Evolutionary conservation across 2,888 invertebrate species (phyloP).

Genomic region (Apamea epomidion): DNA sequence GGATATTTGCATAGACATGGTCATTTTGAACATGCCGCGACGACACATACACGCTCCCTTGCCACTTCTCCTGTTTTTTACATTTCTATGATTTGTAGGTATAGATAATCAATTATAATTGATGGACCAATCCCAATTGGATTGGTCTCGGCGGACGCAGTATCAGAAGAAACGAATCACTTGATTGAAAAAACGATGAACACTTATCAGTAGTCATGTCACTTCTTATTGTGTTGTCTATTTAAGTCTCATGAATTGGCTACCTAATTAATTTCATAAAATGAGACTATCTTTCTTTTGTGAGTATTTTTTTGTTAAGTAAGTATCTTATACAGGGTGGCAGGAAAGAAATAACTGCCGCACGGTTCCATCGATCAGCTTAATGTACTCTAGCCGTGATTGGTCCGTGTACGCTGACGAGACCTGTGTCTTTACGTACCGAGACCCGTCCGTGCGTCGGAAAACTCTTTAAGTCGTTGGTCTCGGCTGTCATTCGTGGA

Average conservation of each 20-base stretch:
- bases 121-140: not conserved
- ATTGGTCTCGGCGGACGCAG: conserved; percentile 12
- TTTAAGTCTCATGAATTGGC: conserved; percentile 12
- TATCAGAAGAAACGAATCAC: conserved; percentile 54
- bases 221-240: conserved; percentile 12
- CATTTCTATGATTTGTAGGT: not conserved
- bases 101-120: not conserved
- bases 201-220: not conserved
- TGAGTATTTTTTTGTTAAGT: conserved; percentile 35
- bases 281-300: conserved; percentile 50
- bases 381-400: too few relatives aligned
- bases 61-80: too few relatives aligned
- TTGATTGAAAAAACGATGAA: conserved; percentile 41
- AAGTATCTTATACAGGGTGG: not conserved
- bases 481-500: too few relatives aligned
- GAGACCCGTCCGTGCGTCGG: too few relatives aligned
- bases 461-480: too few relatives aligned
- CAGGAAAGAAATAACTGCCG: too few relatives aligned
- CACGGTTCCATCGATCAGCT: too few relatives aligned
- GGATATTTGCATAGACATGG: too few relatives aligned
- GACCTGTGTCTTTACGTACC: too few relatives aligned
- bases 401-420: too few relatives aligned
- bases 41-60: too few relatives aligned
- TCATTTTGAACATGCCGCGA: too few relatives aligned
- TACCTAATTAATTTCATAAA: conserved; percentile 24